Base-by-base conservation (phyloP, 2,888 invertebrate species). In the Thera obeliscata region DNA sequence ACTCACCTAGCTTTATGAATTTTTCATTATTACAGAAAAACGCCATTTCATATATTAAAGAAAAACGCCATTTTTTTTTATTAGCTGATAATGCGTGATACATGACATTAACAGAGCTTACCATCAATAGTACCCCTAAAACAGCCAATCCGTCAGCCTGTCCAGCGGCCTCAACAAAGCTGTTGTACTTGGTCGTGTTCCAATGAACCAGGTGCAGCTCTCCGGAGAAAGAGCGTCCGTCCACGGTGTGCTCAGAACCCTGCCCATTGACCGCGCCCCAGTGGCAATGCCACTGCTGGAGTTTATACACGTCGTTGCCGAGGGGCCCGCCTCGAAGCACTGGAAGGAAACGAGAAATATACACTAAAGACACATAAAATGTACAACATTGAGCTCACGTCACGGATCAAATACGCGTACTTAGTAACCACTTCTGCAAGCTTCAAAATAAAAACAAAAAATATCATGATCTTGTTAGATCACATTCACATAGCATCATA, bases 161-260 rank as follows among this genome's bases (percentile, higher is more conserved):
- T 60, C 96, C 95, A 1, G 97, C 97, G 1, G 99, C 98, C 84
- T 98, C 98, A 7, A 93, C 94, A 85, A 98, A 97, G 73, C 96
- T 96, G 77, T 94, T 89, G 90, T 98, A 99, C 85, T 97, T 97
- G 73, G 95, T 95, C 64, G 96, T 96, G 88, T 99, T 98, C 98
- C 98, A 98, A 88, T 99, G 98, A 2, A 99, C 99, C 77, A 99
- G 94, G 86, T 99, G 99, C 38, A 98, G 94, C 95, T 99, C 99
- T 50, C 97, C 98, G n/a, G 98, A 96, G 91, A 95, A 98, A 60
- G 96, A 94, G 77, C 96, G 95, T n/a, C 98, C 98, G 87, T 98
- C 97, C 7, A 99, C 96, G 0, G 98, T 98, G 87, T 99, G 99
- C 87, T 99, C 99, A 0, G 98, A 98, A 11, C 99, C 99, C 78